phyloP scores from a whole-genome alignment of 2,797 vertebrate species.

The Cossypha caffra region DNA sequence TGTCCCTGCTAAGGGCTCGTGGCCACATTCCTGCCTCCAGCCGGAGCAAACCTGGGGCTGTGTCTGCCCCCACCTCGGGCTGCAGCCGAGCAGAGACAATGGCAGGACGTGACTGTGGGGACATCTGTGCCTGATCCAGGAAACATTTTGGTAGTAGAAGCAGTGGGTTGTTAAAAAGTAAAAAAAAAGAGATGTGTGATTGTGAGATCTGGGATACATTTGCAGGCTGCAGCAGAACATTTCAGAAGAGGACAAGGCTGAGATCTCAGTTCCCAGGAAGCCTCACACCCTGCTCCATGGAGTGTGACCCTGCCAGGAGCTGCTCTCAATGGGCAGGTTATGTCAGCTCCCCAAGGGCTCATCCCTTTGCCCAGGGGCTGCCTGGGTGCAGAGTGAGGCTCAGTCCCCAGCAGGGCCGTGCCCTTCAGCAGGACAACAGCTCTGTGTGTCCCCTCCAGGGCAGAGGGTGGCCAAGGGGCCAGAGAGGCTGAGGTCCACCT shows the following conservation, averaged over 20 bases:
- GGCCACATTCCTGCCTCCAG: not conserved
- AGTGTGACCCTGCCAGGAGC: not conserved
- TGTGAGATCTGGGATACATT: not conserved
- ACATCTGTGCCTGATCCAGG: conserved; percentile 27
- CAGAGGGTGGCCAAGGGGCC: rapidly evolving
- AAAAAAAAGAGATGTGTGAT: not conserved
- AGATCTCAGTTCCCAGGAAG: not conserved
- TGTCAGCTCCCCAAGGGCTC: not conserved
- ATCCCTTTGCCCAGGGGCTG: not conserved
- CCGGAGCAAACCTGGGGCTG: not conserved
- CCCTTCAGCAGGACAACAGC: not conserved
- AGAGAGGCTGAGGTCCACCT: rapidly evolving
- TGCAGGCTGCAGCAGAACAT: not conserved
- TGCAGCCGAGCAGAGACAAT: not conserved
- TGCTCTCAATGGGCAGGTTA: rapidly evolving
- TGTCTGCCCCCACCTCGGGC: not conserved
- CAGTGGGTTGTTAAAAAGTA: not conserved
- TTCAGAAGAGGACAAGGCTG: not conserved
- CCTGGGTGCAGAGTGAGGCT: not conserved
- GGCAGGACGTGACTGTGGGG: conserved; percentile 12
- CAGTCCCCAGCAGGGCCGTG: not conserved
- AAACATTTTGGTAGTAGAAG: not conserved
- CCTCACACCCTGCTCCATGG: not conserved
- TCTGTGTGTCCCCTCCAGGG: not conserved
- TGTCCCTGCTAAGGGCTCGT: rapidly evolving